Evolutionary conservation across 1,140 invertebrate genomes (phyloP), one percentile per base, ranked within the genome.

Genomic region (Drosophila malerkotliana): DNA sequence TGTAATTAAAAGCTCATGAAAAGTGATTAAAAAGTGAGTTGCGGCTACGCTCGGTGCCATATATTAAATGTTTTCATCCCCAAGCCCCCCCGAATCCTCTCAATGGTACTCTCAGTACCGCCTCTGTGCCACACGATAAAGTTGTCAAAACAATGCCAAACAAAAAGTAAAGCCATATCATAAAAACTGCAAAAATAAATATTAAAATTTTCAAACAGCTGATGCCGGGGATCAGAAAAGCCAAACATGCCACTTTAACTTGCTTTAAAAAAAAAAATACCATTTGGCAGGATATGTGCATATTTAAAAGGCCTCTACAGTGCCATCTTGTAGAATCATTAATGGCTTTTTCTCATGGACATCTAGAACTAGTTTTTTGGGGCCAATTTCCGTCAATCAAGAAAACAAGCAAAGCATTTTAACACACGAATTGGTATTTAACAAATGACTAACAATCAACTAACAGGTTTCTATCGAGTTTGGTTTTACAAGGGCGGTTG

Each of bases 1-100:
- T 85, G 77, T 84, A 84, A 84, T 84, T 84, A 84, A 84, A 84
- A 84, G 81, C 81, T 85, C 81, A 84, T 84, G 81, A 84, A 84
- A 84, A 84, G 81, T 84, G 81, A 84, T 84, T 84, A 84, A 84
- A 84, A 84, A 84, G 82, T 84, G 80, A 84, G 83, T 79, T 84
- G 81, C 60, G 75, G 79, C 75, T 57, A 34, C 60, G 73, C 62
- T 62, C 61, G 58, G 63, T 54, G 60, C 58, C 74, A 76, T 85
- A 68, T 83, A 85, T 80, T 80, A 85, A 83, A 83, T 80, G 73
- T 64, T 78, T 45, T 72, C 52, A 39, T 45, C 34, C 34, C 41
- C 15, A n/a, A 30, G 28, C 72, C 61, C 41, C 41, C 14, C 18
- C 18, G n/a, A 18, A 5, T 4, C 21, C 21, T 21, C 21, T 21